These are phyloP conservation scores for Drosophila formosana DNA, from an alignment of 2,888 invertebrate species.

Conservation along the genomic window DNA sequence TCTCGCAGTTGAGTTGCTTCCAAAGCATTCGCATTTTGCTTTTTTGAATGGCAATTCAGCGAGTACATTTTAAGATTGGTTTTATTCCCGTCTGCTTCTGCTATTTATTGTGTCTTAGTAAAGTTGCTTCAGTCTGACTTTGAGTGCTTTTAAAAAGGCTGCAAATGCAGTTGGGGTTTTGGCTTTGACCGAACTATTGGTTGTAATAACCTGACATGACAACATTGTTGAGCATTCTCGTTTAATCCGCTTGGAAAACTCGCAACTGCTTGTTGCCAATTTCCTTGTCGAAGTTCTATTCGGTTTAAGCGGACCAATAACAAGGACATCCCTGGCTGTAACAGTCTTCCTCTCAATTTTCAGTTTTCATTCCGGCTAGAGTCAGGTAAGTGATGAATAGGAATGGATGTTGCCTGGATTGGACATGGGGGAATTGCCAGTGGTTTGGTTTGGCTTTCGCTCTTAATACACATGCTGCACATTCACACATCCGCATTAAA, in stretches of 20 bases:
- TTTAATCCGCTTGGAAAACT: slow-evolving; percentile 38
- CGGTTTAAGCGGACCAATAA: not conserved
- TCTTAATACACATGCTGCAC: not conserved
- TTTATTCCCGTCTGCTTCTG: not conserved
- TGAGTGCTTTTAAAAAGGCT: slow-evolving; percentile 1
- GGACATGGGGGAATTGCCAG: slow-evolving; percentile 33
- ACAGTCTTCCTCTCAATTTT: slow-evolving; percentile 5
- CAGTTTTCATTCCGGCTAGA: not conserved
- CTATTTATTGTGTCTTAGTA: slow-evolving; percentile 51
- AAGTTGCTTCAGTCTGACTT: slow-evolving; percentile 20
- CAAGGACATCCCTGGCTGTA: not conserved
- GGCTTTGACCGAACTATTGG: slow-evolving; percentile 2
- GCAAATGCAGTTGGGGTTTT: slow-evolving; percentile 13
- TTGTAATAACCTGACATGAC: slow-evolving; percentile 9
- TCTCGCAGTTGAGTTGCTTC: not conserved
- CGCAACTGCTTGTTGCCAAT: slow-evolving; percentile 9
- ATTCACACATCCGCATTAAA: slow-evolving; percentile 14
- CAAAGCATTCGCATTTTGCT: not conserved
- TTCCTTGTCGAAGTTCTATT: not conserved
- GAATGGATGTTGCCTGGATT: slow-evolving; percentile 13
- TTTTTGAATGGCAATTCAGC: slow-evolving; percentile 1
- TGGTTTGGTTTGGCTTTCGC: not conserved
- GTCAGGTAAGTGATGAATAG: slow-evolving; percentile 11
- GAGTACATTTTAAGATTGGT: not conserved
- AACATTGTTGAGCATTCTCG: slow-evolving; percentile 8